phyloP scores from a whole-genome alignment of 2,113 vertebrate genomes.

The Accipiter cooperii region DNA sequence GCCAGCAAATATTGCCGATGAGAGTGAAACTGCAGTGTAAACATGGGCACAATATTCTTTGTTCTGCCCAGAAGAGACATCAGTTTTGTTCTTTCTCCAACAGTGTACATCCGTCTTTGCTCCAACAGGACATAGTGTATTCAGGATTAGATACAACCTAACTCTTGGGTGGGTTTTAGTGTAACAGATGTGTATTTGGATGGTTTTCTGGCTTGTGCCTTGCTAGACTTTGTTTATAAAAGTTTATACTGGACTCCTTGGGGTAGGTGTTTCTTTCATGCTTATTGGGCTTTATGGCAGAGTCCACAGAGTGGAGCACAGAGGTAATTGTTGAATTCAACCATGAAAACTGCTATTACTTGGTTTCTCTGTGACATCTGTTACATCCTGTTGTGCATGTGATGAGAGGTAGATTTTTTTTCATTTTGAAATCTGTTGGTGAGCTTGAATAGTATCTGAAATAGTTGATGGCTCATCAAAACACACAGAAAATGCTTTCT shows the following conservation, averaged over 20 bases:
- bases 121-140: neutral
- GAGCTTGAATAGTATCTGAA: conserved; percentile 8
- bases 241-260: neutral
- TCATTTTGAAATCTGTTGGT: conserved; percentile 42
- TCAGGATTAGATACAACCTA: neutral
- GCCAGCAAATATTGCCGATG: neutral
- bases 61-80: neutral
- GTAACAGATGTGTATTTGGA: neutral
- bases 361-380: conserved; percentile 42
- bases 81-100: neutral
- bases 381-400: conserved; percentile 49
- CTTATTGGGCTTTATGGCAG: neutral
- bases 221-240: neutral
- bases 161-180: neutral
- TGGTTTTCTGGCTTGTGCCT: neutral
- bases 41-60: neutral
- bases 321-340: conserved; percentile 34
- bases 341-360: conserved; percentile 48
- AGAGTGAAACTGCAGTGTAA: neutral
- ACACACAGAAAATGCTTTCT: neutral
- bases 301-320: neutral
- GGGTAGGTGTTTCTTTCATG: neutral
- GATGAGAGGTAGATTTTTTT: conserved; percentile 53
- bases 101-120: neutral
- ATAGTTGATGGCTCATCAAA: conserved; percentile 46